Conservation (phyloP, 1,140 invertebrate genomes). For the Campoletis sonorensis region DNA sequence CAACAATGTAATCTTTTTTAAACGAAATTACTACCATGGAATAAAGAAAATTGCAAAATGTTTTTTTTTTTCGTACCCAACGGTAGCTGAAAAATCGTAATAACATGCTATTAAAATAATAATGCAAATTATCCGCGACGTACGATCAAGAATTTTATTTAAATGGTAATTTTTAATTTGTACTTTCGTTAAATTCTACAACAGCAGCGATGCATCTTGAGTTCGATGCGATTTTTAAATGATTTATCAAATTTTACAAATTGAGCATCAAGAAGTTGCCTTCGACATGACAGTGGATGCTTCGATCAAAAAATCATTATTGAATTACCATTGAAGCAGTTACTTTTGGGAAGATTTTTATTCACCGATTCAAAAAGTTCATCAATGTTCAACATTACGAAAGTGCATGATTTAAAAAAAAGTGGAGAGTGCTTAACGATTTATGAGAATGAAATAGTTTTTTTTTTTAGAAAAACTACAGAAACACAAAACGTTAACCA, state of each 20-base stretch:
- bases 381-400: neutral
- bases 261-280: too few species aligned
- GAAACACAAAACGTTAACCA: neutral
- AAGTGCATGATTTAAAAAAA: neutral
- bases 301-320: too few species aligned
- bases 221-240: too few species aligned
- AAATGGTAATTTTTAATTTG: neutral
- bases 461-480: too few species aligned
- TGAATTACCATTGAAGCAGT: too few species aligned
- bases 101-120: constrained; percentile 9
- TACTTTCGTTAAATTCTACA: neutral
- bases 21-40: neutral
- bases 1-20: neutral
- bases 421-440: too few species aligned
- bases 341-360: too few species aligned
- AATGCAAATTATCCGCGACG: neutral
- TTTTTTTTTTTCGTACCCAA: neutral
- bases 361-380: too few species aligned
- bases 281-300: too few species aligned
- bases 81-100: neutral
- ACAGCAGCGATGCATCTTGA: too few species aligned
- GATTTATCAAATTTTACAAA: too few species aligned
- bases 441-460: too few species aligned
- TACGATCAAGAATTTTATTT: neutral
- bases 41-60: neutral